These are phyloP conservation scores for Leucoraja erinaceus DNA, from an alignment of 2,113 vertebrate genomes.

Conservation along the genomic window DNA sequence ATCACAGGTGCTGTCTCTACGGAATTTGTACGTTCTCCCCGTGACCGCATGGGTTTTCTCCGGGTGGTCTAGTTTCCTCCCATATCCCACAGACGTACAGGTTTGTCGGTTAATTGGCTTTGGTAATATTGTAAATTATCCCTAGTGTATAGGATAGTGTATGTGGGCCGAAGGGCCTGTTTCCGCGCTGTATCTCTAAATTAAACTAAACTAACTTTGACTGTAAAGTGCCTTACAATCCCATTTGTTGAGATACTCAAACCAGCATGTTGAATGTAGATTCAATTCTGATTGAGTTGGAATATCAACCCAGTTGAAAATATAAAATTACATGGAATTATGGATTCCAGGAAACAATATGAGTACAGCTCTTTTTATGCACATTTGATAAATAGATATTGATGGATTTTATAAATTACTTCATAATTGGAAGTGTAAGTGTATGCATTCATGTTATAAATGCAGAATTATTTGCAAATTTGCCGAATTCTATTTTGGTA, in stretches of 20 bases:
- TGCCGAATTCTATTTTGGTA: constrained; percentile 10
- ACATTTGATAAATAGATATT: background rate
- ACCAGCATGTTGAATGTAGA: background rate
- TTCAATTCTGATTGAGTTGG: background rate
- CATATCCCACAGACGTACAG: too few relatives aligned
- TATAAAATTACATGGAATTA: background rate
- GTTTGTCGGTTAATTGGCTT: too few relatives aligned
- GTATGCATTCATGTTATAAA: background rate
- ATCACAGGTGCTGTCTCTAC: too few relatives aligned
- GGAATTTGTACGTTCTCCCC: too few relatives aligned
- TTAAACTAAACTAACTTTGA: too few relatives aligned
- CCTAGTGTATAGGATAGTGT: too few relatives aligned
- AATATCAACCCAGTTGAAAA: background rate
- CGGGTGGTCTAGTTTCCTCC: too few relatives aligned
- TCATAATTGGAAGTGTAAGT: background rate
- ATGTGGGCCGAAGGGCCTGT: too few relatives aligned
- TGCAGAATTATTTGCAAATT: background rate
- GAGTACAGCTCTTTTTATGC: background rate
- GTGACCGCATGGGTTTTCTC: too few relatives aligned
- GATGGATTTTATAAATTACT: background rate
- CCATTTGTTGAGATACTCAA: background rate
- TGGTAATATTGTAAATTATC: too few relatives aligned
- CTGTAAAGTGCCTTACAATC: too few relatives aligned
- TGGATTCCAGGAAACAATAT: background rate
- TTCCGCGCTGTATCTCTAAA: too few relatives aligned